These are phyloP conservation scores for Morelia viridis DNA, from an alignment of 2,797 vertebrate species.

Conservation along the genomic window DNA sequence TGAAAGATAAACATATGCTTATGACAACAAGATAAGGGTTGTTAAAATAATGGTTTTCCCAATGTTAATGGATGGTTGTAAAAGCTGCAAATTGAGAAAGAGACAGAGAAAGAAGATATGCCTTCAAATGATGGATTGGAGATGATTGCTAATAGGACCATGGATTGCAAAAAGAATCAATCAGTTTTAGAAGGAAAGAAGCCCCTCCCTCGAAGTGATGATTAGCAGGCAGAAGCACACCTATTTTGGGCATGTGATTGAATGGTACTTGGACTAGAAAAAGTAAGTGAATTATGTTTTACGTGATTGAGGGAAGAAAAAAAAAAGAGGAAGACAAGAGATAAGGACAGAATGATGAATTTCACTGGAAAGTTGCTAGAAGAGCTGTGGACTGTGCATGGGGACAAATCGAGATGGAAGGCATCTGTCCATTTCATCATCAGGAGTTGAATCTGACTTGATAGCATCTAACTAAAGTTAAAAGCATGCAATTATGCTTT, in stretches of 20 bases:
- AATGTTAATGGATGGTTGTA: not conserved
- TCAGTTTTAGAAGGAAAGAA: not conserved
- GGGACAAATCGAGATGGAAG: not conserved
- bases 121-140: not conserved
- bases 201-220: not conserved
- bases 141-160: not conserved
- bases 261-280: not conserved
- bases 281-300: not conserved
- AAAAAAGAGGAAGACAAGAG: not conserved
- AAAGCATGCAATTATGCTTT: constrained; percentile 2
- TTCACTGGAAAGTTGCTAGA: not conserved
- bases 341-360: not conserved
- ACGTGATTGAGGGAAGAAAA: not conserved
- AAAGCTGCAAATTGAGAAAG: not conserved
- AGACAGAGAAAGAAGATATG: not conserved
- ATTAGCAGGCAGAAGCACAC: not conserved
- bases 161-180: not conserved
- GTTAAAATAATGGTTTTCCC: not conserved
- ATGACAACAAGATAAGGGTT: not conserved
- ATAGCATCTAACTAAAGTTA: not conserved
- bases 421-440: not conserved
- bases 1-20: not conserved
- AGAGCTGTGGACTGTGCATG: not conserved
- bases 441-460: not conserved
- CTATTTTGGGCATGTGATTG: not conserved